phyloP scores from a whole-genome alignment of 2,888 invertebrate species.

The Tryphoninae sp. region DNA sequence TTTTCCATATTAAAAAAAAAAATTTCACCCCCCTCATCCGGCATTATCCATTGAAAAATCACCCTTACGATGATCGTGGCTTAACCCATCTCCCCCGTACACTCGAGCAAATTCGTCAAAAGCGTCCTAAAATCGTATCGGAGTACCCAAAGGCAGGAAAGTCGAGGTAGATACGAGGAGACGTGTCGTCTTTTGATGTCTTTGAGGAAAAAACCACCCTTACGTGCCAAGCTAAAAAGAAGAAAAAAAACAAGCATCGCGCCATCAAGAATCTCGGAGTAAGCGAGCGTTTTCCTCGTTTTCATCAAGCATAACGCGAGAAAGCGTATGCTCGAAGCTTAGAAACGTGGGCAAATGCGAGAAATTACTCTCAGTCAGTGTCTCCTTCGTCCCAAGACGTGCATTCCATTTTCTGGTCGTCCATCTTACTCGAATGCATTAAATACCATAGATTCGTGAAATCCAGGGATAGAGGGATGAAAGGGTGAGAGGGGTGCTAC shows the following conservation, averaged over 20 bases:
- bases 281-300: conserved; percentile 23
- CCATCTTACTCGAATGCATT: conserved; percentile 69
- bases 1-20: too few relatives aligned
- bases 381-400: conserved; percentile 26
- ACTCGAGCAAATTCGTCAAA: conserved; percentile 7
- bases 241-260: background rate
- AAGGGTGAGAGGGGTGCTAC: conserved; percentile 11
- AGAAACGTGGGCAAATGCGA: conserved; percentile 28
- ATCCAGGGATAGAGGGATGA: conserved; percentile 59
- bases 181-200: conserved; percentile 53
- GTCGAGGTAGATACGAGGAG: background rate
- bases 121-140: background rate
- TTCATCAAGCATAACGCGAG: conserved; percentile 17
- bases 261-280: background rate
- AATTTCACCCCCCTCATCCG: too few relatives aligned
- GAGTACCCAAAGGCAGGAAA: too few relatives aligned
- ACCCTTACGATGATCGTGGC: too few relatives aligned
- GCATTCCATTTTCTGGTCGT: conserved; percentile 60
- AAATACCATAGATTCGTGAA: conserved; percentile 69
- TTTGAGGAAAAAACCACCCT: conserved; percentile 44
- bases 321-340: conserved; percentile 17
- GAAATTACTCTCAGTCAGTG: conserved; percentile 54
- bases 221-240: background rate
- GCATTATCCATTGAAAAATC: too few relatives aligned
- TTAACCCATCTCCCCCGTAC: background rate